phyloP scores from a whole-genome alignment of 2,113 vertebrate species.

The Lepus timidus region DNA sequence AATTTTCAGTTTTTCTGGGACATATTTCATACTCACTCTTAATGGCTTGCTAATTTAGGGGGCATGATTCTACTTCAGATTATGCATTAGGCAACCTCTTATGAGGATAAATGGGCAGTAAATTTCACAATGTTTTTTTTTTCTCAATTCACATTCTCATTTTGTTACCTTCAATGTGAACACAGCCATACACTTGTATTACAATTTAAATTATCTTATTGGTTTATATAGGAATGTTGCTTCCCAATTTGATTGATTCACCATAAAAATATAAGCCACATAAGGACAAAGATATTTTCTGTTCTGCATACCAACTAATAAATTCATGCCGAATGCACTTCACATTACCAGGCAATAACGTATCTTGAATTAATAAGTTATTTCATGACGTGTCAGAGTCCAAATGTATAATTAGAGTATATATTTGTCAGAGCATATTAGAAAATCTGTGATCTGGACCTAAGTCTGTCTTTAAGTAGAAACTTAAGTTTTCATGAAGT shows the following conservation, averaged over 20 bases:
- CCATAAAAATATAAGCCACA: not conserved
- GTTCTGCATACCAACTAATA: not conserved
- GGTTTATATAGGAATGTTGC: not conserved
- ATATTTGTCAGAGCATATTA: not conserved
- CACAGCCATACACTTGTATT: not conserved
- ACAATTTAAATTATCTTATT: not conserved
- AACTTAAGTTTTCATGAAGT: not conserved
- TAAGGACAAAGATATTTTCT: not conserved
- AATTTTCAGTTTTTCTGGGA: slow-evolving; percentile 30
- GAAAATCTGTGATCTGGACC: not conserved
- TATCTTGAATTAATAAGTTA: not conserved
- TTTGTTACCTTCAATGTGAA: not conserved
- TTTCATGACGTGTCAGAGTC: not conserved
- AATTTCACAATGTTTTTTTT: not conserved
- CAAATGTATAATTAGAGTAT: not conserved
- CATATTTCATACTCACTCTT: slow-evolving; percentile 57
- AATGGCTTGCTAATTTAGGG: slow-evolving; percentile 38
- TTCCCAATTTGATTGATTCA: not conserved
- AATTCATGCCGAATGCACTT: not conserved
- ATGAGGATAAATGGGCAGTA: slow-evolving; percentile 26
- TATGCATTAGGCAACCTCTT: slow-evolving; percentile 29
- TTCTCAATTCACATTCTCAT: not conserved
- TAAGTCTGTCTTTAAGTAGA: not conserved
- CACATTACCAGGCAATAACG: not conserved
- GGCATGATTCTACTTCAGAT: slow-evolving; percentile 44